Evolutionary conservation across 2,888 invertebrate genomes (phyloP), one percentile per base, ranked within the genome.

Genomic region (Sarcophaga caerulescens): DNA sequence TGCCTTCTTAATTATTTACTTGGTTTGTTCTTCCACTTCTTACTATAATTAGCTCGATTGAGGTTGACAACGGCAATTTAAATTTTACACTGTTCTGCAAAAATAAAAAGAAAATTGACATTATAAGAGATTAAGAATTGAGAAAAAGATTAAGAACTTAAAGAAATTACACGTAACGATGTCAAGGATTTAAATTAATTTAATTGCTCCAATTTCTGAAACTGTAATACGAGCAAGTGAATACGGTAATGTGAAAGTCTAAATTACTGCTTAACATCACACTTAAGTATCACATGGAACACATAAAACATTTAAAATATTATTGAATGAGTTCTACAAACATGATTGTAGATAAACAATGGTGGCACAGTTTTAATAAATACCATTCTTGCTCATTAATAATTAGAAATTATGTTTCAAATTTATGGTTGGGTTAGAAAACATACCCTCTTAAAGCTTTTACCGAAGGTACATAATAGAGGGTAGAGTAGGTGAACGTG

Each of bases 101-200:
- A 69, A 59, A 19, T 44, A 35, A 73, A 68, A 35, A 44, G 2
- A 10, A 68, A 52, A 12, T 14, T 44, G 19, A 65, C 21, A 23
- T 57, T 14, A 65, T 5, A 71, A 23, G 44, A 59, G 57, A 65
- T 23, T 62, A 71, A 65, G 57, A 71, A 23, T 65, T 19, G 44
- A 44, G n/a, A 35, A 62, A 52, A 52, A 52, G 52, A 21, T 78
- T 35, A n/a, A 52, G 19, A 59, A 52, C 11, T n/a, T 35, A 71
- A 17, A 19, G 60, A 44, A 8, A 44, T 57, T 35, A 35, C n/a
- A 17, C 4, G 17, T 52, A 80, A 59, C 74, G 63, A 14, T 60
- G 81, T 63, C 81, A 69, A 81, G 81, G 52, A 69, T 75, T 35
- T 69, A 62, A 25, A 17, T 35, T 19, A 60, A 52, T 14, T 52